phyloP scores from a whole-genome alignment of 2,113 vertebrate species.

The Spilogale gracilis region DNA sequence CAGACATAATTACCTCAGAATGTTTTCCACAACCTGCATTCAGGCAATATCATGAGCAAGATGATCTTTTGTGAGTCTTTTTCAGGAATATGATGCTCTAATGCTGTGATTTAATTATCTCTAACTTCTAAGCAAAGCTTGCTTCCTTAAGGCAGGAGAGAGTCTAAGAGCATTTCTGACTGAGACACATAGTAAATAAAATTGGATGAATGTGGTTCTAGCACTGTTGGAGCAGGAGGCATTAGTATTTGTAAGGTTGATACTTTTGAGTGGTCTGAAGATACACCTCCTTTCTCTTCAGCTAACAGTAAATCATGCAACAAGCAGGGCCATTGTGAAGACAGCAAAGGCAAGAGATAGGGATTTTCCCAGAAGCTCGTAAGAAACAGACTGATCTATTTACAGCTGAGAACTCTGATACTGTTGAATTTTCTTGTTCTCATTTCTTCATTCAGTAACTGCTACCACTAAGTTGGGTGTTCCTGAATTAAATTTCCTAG shows the following conservation, averaged over 20 bases:
- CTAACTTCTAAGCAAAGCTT: not conserved
- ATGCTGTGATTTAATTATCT: not conserved
- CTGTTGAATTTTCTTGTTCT: constrained; percentile 45
- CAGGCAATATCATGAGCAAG: not conserved
- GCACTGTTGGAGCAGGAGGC: not conserved
- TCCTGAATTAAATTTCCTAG: constrained; percentile 60
- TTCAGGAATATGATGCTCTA: not conserved
- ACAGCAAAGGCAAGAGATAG: not conserved
- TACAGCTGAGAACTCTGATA: not conserved
- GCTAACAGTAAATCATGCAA: not conserved
- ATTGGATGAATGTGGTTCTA: not conserved
- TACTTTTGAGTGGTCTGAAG: not conserved
- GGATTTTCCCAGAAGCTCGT: not conserved
- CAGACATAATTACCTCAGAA: not conserved
- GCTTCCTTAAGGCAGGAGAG: not conserved
- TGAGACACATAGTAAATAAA: constrained; percentile 26
- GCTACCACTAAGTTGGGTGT: constrained; percentile 39
- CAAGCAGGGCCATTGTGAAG: not conserved
- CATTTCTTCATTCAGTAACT: not conserved
- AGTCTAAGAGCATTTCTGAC: constrained; percentile 46
- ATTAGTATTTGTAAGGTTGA: constrained; percentile 23
- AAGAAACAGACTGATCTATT: constrained; percentile 37
- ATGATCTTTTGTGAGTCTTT: not conserved
- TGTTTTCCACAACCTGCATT: not conserved
- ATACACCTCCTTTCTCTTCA: not conserved